Base-by-base conservation (phyloP, 2,113 vertebrate genomes). In the Calonectris borealis region DNA sequence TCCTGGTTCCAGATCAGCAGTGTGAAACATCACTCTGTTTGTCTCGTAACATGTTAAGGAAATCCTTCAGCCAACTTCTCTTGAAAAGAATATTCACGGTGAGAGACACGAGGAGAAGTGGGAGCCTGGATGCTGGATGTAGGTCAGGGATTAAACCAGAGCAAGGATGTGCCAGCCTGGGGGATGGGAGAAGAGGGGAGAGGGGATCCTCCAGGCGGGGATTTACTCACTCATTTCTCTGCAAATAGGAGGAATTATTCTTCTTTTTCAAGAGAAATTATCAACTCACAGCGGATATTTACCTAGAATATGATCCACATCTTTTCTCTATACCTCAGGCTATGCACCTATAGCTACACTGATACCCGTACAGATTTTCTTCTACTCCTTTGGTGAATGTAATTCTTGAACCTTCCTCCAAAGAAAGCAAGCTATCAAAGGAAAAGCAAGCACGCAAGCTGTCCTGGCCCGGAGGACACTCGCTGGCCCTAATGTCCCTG, bases 1-100 rank as follows among this genome's bases (percentile, higher is more conserved):
- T 89, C n/a, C 76, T 27, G 46, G 60, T 95, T 97, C 81, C 86
- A 86, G 81, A 92, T 83, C 86, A 97, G 66, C 86, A 91, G 64
- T 66, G 79, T 77, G 81, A 95, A 91, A 93, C 82, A 95, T 92
- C 49, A 92, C 36, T 78, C 86, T 57, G 68, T 94, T 69, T 86
- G 51, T 68, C 92, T 94, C 42, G 36, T 29, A 81, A 86, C 49
- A 71, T 13, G 64, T 48, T 40, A 36, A 84, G 73, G 77, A 94
- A 86, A 84, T 72, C 51, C n/a, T 89, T 84, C 55, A 42, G 58
- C 57, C 83, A 69, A 52, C 65, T 94, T 80, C 55, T 73, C 68
- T 22, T 13, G 62, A 40, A 55, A 83, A 80, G 62, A 60, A 62
- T 73, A 72, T 75, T 85, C 69, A 76, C 9, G 13, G 69, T 3